phyloP scores from a whole-genome alignment of 2,113 vertebrate species.

The Corythornis cristatus region DNA sequence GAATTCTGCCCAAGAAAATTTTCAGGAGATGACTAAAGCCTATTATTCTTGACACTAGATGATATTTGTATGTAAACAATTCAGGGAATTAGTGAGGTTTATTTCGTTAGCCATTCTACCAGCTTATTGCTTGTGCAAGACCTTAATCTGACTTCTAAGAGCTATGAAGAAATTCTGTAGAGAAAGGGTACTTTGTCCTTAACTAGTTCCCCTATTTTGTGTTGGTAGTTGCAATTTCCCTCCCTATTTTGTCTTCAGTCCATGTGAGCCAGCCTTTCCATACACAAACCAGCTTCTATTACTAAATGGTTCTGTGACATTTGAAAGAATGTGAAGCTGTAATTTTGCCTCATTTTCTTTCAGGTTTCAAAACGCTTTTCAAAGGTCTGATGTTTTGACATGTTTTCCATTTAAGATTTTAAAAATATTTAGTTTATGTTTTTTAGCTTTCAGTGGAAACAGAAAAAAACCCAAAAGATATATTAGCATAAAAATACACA shows the following conservation, averaged over 20 bases:
- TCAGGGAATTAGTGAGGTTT: rapidly evolving
- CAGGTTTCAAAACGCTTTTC: neutral
- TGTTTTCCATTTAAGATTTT: neutral
- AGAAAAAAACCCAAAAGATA: neutral
- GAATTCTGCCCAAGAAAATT: neutral
- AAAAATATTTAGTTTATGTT: neutral
- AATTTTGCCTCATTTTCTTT: neutral
- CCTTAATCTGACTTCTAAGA: neutral
- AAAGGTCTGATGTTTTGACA: neutral
- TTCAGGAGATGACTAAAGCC: neutral
- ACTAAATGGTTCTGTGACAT: neutral
- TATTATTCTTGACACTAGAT: neutral
- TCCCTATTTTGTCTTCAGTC: neutral
- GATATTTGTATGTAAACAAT: neutral
- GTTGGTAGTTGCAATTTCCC: neutral
- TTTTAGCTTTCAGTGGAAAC: neutral
- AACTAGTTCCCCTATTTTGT: neutral
- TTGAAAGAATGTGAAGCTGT: neutral
- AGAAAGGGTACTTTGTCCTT: neutral
- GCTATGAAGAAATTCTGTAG: neutral
- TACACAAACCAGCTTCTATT: neutral
- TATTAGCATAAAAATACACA: slow-evolving; percentile 1
- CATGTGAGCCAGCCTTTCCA: neutral
- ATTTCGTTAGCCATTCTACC: neutral
- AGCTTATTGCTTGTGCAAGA: neutral